Percentiles rank a stretch among this genome's conserved stretches.
Evolutionary conservation across 2,888 invertebrate genomes (phyloP).

Genomic region (Platycheirus rosarum): DNA sequence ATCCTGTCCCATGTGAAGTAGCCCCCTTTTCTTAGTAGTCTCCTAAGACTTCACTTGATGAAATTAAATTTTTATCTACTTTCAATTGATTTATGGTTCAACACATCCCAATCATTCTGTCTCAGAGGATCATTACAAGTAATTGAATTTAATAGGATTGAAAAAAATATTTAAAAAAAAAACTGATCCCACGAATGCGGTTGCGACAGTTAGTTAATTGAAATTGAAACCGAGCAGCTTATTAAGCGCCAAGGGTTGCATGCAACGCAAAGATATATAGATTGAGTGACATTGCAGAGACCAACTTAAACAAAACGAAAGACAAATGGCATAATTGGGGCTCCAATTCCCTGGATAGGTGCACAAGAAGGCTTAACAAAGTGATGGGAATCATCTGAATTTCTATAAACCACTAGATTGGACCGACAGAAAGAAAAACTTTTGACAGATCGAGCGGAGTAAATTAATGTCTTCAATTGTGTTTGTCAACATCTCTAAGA

Average conservation of each 20-base stretch:
- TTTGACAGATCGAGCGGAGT: conserved; percentile 55
- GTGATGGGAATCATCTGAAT: conserved; percentile 51
- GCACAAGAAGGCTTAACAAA: background rate
- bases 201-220: conserved; percentile 64
- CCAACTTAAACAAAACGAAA: conserved; percentile 55
- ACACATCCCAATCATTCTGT: conserved; percentile 18
- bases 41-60: conserved; percentile 11
- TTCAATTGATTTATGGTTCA: conserved; percentile 58
- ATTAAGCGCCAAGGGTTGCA: conserved; percentile 68
- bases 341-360: conserved; percentile 51
- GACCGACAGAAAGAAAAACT: conserved; percentile 10
- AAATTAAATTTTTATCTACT: conserved; percentile 45
- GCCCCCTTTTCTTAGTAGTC: background rate
- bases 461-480: conserved; percentile 68
- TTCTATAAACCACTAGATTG: conserved; percentile 35
- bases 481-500: conserved; percentile 70
- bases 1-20: background rate
- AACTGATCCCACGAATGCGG: conserved; percentile 43
- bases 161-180: conserved; percentile 8
- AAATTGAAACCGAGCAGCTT: conserved; percentile 44
- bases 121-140: conserved; percentile 52
- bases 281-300: conserved; percentile 26
- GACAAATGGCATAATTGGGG: conserved; percentile 72
- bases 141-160: conserved; percentile 48
- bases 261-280: conserved; percentile 13